Conservation (phyloP, 2,888 invertebrate genomes). For the Kryphioiulus occultus region DNA sequence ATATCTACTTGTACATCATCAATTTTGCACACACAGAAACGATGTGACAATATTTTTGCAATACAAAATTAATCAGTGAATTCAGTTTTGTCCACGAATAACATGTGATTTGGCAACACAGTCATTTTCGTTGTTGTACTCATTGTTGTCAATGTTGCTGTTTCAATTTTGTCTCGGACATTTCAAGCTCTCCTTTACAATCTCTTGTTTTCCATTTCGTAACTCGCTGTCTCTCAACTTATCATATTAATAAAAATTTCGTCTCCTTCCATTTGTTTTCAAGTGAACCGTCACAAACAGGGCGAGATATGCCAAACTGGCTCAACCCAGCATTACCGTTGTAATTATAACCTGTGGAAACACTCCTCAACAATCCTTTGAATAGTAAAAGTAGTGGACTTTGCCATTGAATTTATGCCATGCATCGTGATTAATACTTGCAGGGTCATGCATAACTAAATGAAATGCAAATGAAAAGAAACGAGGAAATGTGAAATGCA, state of each 20-base stretch:
- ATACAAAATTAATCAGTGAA: too few species aligned
- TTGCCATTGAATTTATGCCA: neutral
- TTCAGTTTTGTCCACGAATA: neutral
- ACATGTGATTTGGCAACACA: neutral
- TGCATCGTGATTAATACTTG: neutral
- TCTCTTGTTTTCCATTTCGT: neutral
- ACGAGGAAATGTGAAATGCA: neutral
- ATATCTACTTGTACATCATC: neutral
- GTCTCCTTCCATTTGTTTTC: neutral
- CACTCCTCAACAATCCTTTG: neutral
- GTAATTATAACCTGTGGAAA: neutral
- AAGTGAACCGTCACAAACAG: neutral
- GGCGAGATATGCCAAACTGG: neutral
- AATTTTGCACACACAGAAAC: neutral
- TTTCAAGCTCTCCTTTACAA: constrained; percentile 8
- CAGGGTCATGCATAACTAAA: neutral
- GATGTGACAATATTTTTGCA: neutral
- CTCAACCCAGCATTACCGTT: neutral
- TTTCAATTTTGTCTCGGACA: neutral
- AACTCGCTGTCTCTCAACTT: neutral
- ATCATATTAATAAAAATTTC: neutral
- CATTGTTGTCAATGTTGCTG: neutral
- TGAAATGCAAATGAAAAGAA: neutral
- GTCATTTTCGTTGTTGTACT: neutral
- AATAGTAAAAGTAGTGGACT: neutral